Conservation (phyloP, 2,797 vertebrate genomes). For the Aulostomus chinensis region DNA sequence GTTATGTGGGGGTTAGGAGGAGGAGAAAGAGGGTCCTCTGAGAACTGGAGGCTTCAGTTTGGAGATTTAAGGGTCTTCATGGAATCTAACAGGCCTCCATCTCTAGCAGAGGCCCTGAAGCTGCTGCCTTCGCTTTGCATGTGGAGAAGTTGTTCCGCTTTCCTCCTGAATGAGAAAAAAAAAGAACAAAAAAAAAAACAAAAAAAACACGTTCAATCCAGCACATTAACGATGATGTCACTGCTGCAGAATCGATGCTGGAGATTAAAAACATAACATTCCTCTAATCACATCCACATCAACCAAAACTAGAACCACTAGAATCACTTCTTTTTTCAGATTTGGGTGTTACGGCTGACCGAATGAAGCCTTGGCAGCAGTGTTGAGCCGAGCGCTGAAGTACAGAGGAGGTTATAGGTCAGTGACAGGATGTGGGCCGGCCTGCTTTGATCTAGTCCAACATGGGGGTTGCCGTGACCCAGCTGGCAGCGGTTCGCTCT, state of each 20-base stretch:
- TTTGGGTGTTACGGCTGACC: constrained; percentile 25
- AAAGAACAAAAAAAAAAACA: too few species aligned
- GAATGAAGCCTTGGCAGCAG: constrained; percentile 31
- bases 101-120: constrained; percentile 94
- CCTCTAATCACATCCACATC: too few species aligned
- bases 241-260: too few species aligned
- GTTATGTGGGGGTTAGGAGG: background rate
- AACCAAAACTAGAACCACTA: too few species aligned
- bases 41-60: constrained; percentile 78
- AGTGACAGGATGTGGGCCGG: constrained; percentile 71
- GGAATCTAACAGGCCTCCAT: constrained; percentile 98
- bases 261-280: too few species aligned
- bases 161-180: constrained; percentile 85
- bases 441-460: constrained; percentile 63
- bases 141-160: constrained; percentile 93
- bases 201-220: too few species aligned
- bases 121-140: constrained; percentile 95
- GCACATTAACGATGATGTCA: too few species aligned
- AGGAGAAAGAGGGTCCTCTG: constrained; percentile 73
- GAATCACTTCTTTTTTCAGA: too few species aligned
- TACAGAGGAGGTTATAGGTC: constrained; percentile 65
- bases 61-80: constrained; percentile 79
- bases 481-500: constrained; percentile 54
- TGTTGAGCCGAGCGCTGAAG: constrained; percentile 34
- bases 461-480: constrained; percentile 68